Base-by-base conservation (phyloP, 1,140 invertebrate species). In the Drosophila gunungcola region DNA sequence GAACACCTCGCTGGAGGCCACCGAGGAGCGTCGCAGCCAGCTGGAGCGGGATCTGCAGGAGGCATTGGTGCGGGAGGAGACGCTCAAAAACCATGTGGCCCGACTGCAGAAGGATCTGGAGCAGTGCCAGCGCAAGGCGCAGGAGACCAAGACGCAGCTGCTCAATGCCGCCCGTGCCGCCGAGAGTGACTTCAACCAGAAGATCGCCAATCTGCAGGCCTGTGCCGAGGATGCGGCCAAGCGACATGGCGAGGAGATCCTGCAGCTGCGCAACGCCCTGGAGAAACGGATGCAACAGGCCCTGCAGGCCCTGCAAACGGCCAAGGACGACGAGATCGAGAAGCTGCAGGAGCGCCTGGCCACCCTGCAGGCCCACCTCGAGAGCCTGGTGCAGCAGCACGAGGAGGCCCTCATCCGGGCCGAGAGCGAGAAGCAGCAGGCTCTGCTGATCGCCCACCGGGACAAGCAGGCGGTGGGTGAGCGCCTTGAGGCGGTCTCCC, bases 341-440 rank as follows among this genome's bases (percentile, higher is more conserved):
- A 94, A 95, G 51, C 92, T 97, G 41, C 94, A 95, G 70, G 95
- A 96, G 57, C 94, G 95, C 88, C 94, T 97, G 76, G 95, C 95
- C 61, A 94, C 95, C n/a, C 85, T 97, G 10, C 94, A 97, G 68
- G 94, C 94, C 3, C 95, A 96, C 36, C 94, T 96, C 10, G 96
- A 97, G 78, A 96, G 95, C 89, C 80, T 97, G 0, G 95, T 95
- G 75, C 95, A 97, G 80, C 96, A 97, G 81, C 96, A 97, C 76
- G 96, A 97, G 81, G 97, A 97, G 92, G 95, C 96, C 1, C 93
- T 97, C 78, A 91, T 97, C 3, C 92, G 97, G 29, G 96, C 96
- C 3, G 97, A 97, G 93, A 97, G 97, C 91, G 97, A 97, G 79
- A 97, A 97, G 81, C 97, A 97, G 73, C 96, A 97, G 92, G 96